Evolutionary conservation across 1,140 invertebrate genomes (phyloP).

Genomic region (Pinna nobilis): DNA sequence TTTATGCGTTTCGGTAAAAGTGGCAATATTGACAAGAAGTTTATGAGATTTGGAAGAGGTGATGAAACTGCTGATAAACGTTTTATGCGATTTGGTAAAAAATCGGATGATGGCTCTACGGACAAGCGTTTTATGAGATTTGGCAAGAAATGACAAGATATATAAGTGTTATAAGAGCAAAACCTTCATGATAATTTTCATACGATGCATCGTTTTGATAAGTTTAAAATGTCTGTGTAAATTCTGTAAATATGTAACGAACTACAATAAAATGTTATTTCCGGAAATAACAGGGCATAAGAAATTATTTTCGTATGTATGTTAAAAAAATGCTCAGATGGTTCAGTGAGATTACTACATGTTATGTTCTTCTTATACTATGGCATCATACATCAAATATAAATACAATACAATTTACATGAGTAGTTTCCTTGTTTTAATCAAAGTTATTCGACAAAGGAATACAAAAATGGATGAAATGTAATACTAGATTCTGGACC

Average conservation of each 20-base stretch:
- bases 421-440: too few relatives aligned
- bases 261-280: slow-evolving; percentile 21
- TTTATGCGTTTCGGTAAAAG: slow-evolving; percentile 49
- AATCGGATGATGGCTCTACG: slow-evolving; percentile 39
- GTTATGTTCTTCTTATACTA: slow-evolving; percentile 8
- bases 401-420: too few relatives aligned
- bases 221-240: background rate
- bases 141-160: slow-evolving; percentile 21
- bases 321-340: slow-evolving; percentile 5
- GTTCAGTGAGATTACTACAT: background rate
- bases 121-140: slow-evolving; percentile 59
- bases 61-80: slow-evolving; percentile 52
- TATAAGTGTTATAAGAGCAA: slow-evolving; percentile 11
- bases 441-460: too few relatives aligned
- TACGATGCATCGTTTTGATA: background rate
- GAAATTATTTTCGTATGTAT: slow-evolving; percentile 26
- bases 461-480: too few relatives aligned
- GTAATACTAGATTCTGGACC: too few relatives aligned
- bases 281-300: slow-evolving; percentile 30
- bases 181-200: background rate
- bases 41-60: slow-evolving; percentile 63
- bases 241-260: slow-evolving; percentile 22
- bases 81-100: slow-evolving; percentile 56
- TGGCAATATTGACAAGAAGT: slow-evolving; percentile 51
- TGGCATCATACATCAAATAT: slow-evolving; percentile 8